Base-by-base conservation (phyloP, 2,888 invertebrate species). In the Chamaedrilus cognettii region DNA sequence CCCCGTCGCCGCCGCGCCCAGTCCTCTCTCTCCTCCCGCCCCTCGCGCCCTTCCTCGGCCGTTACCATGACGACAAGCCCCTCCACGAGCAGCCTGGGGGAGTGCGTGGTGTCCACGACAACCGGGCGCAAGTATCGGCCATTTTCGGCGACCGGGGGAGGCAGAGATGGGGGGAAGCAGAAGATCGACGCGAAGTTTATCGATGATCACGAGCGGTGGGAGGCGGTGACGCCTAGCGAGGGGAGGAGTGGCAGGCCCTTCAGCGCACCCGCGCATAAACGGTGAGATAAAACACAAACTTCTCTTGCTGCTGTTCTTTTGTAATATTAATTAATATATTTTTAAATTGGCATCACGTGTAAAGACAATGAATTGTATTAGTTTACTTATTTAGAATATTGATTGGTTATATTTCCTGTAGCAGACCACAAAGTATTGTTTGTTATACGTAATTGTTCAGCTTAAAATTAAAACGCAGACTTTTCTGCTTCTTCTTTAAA, bases 121-220 rank as follows among this genome's bases (percentile, higher is more conserved):
- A n/a, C n/a, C n/a, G n/a, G n/a, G n/a, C n/a, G n/a, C n/a, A n/a
- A n/a, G n/a, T n/a, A n/a, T n/a, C n/a, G n/a, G n/a, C n/a, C 15
- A 49, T 15, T 19, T 11, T 49, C 19, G 11, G 49, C 49, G 15
- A 19, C 7, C 33, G 34, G 34, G 32, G 58, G 32, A 23, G 34
- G 31, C 28, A 55, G 32, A 32, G 32, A 32, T 15, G 58, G 58
- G 69, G 26, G 49, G 67, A 80, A 79, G 69, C 81, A 80, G 1
- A 81, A 78, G 71, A 80, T 81, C 68, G 80, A 81, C 73, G 75
- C 80, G 51, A 80, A 79, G 67, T 82, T 80, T 69, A 82, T 81
- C 35, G 81, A 79, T 32, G 80, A 81, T 68, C 76, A 76, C 0
- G 75, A 63, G 62, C 50, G 79, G 51, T 81, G 80, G 79, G 82